Evolutionary conservation across 2,113 vertebrate genomes (phyloP).

Genomic region (Gavialis gangeticus): DNA sequence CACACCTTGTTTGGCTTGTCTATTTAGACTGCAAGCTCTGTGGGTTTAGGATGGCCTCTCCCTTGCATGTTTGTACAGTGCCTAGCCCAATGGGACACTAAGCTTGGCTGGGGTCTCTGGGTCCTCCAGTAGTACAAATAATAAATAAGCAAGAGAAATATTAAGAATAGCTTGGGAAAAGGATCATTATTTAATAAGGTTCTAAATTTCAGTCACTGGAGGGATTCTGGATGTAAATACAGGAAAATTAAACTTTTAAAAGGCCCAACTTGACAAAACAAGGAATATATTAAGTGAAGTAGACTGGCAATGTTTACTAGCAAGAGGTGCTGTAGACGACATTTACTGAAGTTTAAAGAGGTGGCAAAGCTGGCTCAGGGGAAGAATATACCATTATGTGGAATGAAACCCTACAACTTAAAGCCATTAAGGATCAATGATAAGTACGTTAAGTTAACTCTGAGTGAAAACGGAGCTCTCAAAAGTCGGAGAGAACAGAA

Average conservation of each 20-base stretch:
- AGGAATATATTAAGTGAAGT: neutral
- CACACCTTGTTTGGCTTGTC: rapidly evolving
- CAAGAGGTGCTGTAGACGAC: neutral
- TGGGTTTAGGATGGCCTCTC: neutral
- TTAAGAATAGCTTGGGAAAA: neutral
- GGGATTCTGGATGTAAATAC: neutral
- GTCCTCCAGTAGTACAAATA: rapidly evolving
- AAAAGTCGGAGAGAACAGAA: neutral
- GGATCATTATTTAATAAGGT: neutral
- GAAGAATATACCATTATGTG: neutral
- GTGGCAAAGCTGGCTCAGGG: neutral
- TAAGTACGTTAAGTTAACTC: constrained; percentile 23
- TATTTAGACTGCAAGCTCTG: neutral
- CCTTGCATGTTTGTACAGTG: rapidly evolving
- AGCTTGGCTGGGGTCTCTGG: neutral
- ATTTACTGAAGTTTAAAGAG: neutral
- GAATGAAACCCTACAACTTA: constrained; percentile 41
- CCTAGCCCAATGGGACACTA: rapidly evolving
- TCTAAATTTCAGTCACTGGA: neutral
- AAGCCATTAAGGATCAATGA: rapidly evolving
- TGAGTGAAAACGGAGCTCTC: constrained; percentile 43
- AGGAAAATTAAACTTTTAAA: neutral
- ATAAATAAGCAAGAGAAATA: neutral
- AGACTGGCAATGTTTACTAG: neutral
- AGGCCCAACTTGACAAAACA: neutral